Base-by-base conservation (phyloP, 2,888 invertebrate species). In the Caenorhabditis sp. region DNA sequence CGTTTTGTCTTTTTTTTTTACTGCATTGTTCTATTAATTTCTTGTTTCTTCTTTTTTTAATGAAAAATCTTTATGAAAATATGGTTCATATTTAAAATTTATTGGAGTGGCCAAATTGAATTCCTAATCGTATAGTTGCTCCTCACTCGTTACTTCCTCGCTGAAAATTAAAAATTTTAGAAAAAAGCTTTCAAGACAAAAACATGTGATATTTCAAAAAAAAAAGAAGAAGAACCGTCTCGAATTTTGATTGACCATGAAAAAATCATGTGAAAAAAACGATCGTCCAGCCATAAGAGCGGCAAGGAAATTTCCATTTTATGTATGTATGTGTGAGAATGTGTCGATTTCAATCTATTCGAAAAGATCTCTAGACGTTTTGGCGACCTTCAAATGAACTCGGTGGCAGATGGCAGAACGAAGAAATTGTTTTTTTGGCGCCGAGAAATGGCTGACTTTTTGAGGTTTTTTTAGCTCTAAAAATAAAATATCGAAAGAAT, bases 21-120 rank as follows among this genome's bases (percentile, higher is more conserved):
- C 21, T 59, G 23, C 62, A 59, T 53, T 25, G 43, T 52, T 60
- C 36, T 54, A 25, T 57, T 43, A 10, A 52, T 59, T 57, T 67
- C 52, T 52, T 52, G 52, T 52, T 52, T 52, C 21, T 52, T 21
- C 52, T 23, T 52, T 20, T 50, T 52, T 21, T n/a, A 21, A 23
- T 23, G 17, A 43, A 43, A 43, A 43, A 43, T 43, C 17, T 43
- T 10, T 43, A 17, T 43, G 14, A 17, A 17, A 17, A 17, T 36
- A 10, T 3, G 43, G 17, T 43, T 12, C 1, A 21, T 21, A 25
- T 25, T 53, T 12, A 53, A 20, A 53, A 53, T 53, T 25, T 53
- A 25, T 25, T 53, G 53, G 25, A 53, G 8, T 25, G 25, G 53
- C 53, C 53, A 53, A 25, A 17, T 25, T 53, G 23, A 53, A 25